Base-by-base conservation (phyloP, 64 coral and sea anemone species). In the Anthopleura sola region DNA sequence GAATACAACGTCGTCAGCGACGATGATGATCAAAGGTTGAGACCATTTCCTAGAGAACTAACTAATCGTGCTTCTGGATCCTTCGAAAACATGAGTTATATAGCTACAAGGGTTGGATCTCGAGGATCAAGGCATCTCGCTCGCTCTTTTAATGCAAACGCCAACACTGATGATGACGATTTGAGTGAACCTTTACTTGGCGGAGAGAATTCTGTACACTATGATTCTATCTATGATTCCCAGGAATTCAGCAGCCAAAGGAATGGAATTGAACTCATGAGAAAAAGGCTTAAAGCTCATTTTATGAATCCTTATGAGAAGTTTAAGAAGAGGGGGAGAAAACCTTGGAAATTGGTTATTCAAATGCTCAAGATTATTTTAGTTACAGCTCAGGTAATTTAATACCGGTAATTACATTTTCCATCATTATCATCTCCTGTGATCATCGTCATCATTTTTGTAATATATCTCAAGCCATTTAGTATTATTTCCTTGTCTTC, bases 231-330 rank as follows among this genome's bases (percentile, higher is more conserved):
- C 51, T 97, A 97, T 57, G 87, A 97, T 93, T 92, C 94, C 17
- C 19, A 88, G 5, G 90, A 97, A 55, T 97, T 84, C 84, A 55
- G 33, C 5, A 33, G 38, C 76, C 51, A 40, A 36, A 87, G 87
- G 18, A 92, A 92, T 76, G 90, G 90, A 51, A 80, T 86, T 55
- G 94, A 89, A 85, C 77, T 92, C 24, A 92, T 97, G 68, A 81
- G 94, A 58, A 92, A 90, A 79, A 51, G 94, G 23, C 79, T 97
- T 4, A 97, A 75, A 36, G 88, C 90, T 23, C 94, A 97, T 80
- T 97, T 97, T 26, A 97, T 97, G 94, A 97, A 83, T 6, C 94
- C 94, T 19, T 90, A 84, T 37, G 83, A 97, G 77, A 97, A 97
- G 71, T 97, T 91, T 47, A 97, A 97, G 64, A 55, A 92, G 64